These are phyloP conservation scores for Piaya cayana DNA, from an alignment of 2,113 vertebrate species.

Conservation along the genomic window DNA sequence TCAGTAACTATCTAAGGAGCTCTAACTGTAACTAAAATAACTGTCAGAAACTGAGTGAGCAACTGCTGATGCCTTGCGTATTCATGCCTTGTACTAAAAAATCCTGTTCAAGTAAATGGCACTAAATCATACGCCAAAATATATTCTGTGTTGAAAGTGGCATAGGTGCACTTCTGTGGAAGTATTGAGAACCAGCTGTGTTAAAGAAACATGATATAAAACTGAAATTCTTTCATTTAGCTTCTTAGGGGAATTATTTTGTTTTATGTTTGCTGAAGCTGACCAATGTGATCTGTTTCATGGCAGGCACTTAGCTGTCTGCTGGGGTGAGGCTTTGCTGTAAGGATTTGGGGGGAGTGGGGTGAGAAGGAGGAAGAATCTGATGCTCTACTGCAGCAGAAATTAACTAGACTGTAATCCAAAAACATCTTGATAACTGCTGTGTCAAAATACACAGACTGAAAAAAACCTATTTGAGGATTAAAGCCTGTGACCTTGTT, in stretches of 20 bases:
- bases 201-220: background rate
- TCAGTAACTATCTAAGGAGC: background rate
- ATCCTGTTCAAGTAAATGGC: background rate
- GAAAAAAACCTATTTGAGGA: background rate
- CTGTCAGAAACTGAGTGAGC: background rate
- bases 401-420: background rate
- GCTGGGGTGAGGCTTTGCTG: background rate
- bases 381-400: background rate
- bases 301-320: background rate
- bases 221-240: background rate
- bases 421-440: background rate
- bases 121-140: background rate
- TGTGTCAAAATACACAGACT: background rate
- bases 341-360: background rate
- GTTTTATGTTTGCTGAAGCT: background rate
- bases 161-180: background rate
- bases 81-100: background rate
- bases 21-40: background rate
- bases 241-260: background rate
- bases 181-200: background rate
- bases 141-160: background rate
- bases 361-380: background rate
- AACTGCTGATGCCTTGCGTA: background rate
- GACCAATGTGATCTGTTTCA: background rate
- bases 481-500: background rate